phyloP scores from a whole-genome alignment of 2,113 vertebrate genomes.

The Erinaceus europaeus region DNA sequence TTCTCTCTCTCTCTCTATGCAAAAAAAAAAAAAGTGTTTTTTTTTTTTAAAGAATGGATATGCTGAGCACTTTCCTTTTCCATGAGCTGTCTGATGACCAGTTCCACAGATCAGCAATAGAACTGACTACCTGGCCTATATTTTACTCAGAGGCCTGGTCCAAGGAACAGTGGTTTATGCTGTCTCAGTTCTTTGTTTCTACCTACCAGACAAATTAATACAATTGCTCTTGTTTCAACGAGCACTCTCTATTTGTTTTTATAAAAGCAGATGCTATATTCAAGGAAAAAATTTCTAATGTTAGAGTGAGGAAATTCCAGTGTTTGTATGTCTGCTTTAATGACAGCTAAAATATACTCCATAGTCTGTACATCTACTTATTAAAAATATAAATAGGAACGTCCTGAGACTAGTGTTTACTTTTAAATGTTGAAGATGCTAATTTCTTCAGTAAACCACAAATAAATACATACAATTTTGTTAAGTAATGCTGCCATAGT shows the following conservation, averaged over 20 bases:
- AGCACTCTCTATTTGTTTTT: conserved; percentile 57
- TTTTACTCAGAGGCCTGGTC: neutral
- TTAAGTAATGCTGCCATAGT: conserved; percentile 63
- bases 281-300: neutral
- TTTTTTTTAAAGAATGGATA: too few relatives aligned
- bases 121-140: rapidly evolving
- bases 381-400: conserved; percentile 56
- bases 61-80: too few relatives aligned
- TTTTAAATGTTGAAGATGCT: conserved; percentile 60
- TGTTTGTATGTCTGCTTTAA: conserved; percentile 32
- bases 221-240: neutral
- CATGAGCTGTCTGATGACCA: rapidly evolving
- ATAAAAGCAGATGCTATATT: conserved; percentile 44
- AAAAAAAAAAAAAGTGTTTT: too few relatives aligned
- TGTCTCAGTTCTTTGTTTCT: neutral
- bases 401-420: conserved; percentile 56
- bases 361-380: conserved; percentile 15
- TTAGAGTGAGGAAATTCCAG: conserved; percentile 48
- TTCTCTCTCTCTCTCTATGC: too few relatives aligned
- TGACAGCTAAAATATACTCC: conserved; percentile 40
- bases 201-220: conserved; percentile 25
- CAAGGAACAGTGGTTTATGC: neutral
- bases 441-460: conserved; percentile 48
- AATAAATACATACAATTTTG: conserved; percentile 49
- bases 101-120: rapidly evolving